Evolutionary conservation across 2,113 vertebrate species (phyloP), one percentile per base, ranked within the genome.

Genomic region (Eulacestoma nigropectus): DNA sequence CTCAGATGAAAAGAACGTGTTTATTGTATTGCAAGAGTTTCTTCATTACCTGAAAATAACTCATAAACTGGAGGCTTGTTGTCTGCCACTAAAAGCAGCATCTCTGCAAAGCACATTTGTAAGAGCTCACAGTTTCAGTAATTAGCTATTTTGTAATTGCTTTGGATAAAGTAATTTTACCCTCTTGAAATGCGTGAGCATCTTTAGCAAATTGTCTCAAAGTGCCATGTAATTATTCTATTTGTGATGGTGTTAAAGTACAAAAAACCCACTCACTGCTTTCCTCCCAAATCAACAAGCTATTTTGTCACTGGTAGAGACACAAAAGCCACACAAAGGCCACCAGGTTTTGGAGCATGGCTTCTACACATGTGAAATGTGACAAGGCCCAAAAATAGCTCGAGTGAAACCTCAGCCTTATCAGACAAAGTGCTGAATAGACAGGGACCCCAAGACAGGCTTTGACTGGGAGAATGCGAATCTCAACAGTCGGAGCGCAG

Each of bases 71-170:
- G 80, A 93, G 64, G 76, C 72, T 97, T 91, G 90, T 69, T 90
- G 65, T 88, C 95, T 96, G 92, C 68, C 82, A 90, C 85, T 94
- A 87, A 81, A 79, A 96, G 60, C 68, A 82, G 27, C 87, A 87
- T 95, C 94, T 97, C 93, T 87, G 95, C 92, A 91, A 84, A 97
- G 89, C 93, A 94, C 91, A 94, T 97, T 94, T 94, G 46, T 86
- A 88, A 95, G 85, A 96, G 94, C 93, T 96, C 93, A 72, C 79
- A 93, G 92, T 95, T 96, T 95, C 96, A 93, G 95, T 98, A 98
- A 98, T 98, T 98, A 97, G 95, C 84, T 95, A 62, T 81, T 91
- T 90, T 95, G 88, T 97, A 98, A 98, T 97, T 97, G 96, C 95
- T 84, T 86, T 53, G 84, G 96, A 93, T 78, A 79, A 96, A 96